phyloP scores from a whole-genome alignment of 2,888 invertebrate species.

The Rhagophthalmus giganteus region DNA sequence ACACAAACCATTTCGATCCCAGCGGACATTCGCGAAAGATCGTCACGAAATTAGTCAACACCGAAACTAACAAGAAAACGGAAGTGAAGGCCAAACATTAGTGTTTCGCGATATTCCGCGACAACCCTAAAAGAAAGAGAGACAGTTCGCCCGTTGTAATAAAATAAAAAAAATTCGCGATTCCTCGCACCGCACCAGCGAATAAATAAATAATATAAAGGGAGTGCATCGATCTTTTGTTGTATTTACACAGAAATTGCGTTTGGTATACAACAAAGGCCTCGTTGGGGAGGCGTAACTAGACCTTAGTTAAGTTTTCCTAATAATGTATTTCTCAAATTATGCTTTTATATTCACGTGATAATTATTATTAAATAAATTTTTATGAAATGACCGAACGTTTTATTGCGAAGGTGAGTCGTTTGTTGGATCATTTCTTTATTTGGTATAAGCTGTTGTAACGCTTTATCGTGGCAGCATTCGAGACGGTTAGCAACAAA shows the following conservation, averaged over 20 bases:
- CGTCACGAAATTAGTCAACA: slow-evolving; percentile 80
- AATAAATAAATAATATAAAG: no score
- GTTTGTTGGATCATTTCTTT: no score
- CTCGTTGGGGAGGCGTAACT: not conserved
- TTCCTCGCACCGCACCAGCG: slow-evolving; percentile 2
- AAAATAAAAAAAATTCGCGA: slow-evolving; percentile 17
- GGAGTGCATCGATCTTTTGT: not conserved
- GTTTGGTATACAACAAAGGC: not conserved
- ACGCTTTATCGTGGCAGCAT: no score
- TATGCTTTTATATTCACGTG: no score
- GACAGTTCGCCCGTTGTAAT: slow-evolving; percentile 15
- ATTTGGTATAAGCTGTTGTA: no score
- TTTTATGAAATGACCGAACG: no score
- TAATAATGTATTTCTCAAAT: not conserved
- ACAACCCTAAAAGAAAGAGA: slow-evolving; percentile 10
- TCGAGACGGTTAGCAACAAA: no score
- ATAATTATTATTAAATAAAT: no score
- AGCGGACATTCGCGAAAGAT: slow-evolving; percentile 93
- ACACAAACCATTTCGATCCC: slow-evolving; percentile 91
- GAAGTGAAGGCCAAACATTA: slow-evolving; percentile 44
- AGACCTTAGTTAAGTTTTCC: not conserved
- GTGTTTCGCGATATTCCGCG: slow-evolving; percentile 10
- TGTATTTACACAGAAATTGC: not conserved
- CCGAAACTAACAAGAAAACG: slow-evolving; percentile 77
- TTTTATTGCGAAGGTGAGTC: no score